Percentiles rank a stretch among this genome's conserved stretches.
Conservation (phyloP, 2,888 invertebrate genomes). For the Peribatodes rhomboidaria region DNA sequence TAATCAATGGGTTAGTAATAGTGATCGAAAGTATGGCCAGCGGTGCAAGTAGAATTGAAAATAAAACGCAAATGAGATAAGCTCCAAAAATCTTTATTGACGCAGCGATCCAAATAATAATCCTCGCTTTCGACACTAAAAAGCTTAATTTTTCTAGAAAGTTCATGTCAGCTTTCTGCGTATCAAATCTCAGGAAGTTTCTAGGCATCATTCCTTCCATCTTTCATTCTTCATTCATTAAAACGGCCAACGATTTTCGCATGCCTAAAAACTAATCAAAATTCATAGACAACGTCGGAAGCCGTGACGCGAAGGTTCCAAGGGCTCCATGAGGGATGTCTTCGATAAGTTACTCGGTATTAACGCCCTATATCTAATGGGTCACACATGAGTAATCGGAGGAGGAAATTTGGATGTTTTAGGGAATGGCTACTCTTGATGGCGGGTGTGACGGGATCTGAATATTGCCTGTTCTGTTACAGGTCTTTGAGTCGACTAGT, state of each 20-base stretch:
- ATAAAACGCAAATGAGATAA: too few relatives aligned
- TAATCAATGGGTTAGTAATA: too few relatives aligned
- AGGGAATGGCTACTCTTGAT: conserved; percentile 41
- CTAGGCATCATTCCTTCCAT: too few relatives aligned
- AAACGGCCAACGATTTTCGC: too few relatives aligned
- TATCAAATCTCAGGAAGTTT: too few relatives aligned
- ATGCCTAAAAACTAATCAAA: conserved; percentile 35
- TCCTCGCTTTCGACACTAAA: not conserved
- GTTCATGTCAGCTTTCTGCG: too few relatives aligned
- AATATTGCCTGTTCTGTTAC: conserved; percentile 18
- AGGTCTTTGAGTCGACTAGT: conserved; percentile 18
- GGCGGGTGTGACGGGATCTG: conserved; percentile 33
- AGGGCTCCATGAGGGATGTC: conserved; percentile 74
- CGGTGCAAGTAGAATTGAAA: too few relatives aligned
- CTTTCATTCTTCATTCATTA: not conserved
- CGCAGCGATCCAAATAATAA: too few relatives aligned
- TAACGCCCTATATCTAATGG: conserved; percentile 78
- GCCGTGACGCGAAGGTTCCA: conserved; percentile 35
- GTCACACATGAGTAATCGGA: conserved; percentile 77
- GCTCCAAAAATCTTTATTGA: too few relatives aligned
- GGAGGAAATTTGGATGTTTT: conserved; percentile 69
- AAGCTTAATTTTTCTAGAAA: not conserved
- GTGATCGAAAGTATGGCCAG: too few relatives aligned
- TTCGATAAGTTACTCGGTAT: conserved; percentile 80
- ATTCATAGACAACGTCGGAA: conserved; percentile 34